phyloP scores from a whole-genome alignment of 92 coral and sea anemone species.

The Ricordea florida region DNA sequence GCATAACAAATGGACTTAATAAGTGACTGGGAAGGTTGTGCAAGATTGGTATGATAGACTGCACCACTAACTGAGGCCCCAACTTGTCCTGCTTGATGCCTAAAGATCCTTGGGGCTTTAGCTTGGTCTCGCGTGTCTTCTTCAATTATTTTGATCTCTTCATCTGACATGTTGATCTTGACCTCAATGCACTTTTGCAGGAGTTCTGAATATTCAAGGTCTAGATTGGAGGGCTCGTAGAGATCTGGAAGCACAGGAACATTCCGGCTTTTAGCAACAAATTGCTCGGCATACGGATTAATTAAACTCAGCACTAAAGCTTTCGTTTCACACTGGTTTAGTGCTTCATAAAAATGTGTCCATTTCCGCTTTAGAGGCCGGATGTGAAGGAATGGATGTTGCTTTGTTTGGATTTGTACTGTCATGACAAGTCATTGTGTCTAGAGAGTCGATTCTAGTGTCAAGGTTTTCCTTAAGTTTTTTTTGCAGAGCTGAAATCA shows the following conservation, averaged over 20 bases:
- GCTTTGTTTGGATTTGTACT: too few species aligned
- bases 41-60: conserved; percentile 36
- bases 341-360: too few species aligned
- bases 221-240: conserved; percentile 4
- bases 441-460: too few species aligned
- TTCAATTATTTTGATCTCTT: conserved; percentile 29
- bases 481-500: too few species aligned
- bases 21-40: conserved; percentile 44
- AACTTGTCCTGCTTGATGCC: conserved; percentile 65
- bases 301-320: neutral
- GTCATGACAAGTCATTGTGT: too few species aligned
- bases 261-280: conserved; percentile 9
- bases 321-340: conserved; percentile 16
- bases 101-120: conserved; percentile 45
- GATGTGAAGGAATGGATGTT: too few species aligned
- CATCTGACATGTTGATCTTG: conserved; percentile 18
- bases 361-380: too few species aligned
- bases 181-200: conserved; percentile 29
- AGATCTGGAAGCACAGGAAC: conserved; percentile 25
- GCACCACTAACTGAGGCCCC: conserved; percentile 55
- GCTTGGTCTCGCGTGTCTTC: conserved; percentile 37
- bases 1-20: conserved; percentile 52
- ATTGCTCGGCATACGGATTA: neutral
- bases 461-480: too few species aligned
- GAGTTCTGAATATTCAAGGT: conserved; percentile 36